Conservation (phyloP, 2,113 vertebrate genomes). For the Corydoras sp. region DNA sequence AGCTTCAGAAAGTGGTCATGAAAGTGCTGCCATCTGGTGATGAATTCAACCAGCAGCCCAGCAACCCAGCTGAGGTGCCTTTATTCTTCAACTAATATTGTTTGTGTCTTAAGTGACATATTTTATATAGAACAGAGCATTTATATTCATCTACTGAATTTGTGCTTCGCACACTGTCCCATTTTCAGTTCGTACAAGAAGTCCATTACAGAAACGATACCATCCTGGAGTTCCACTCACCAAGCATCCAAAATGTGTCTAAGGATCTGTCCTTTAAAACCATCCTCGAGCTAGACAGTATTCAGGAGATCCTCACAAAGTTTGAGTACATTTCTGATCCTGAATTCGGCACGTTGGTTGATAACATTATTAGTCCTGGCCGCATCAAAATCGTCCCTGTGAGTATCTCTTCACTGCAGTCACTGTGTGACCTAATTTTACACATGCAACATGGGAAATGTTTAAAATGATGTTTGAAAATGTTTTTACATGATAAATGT, state of each 20-base stretch:
- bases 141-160: no score
- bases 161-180: background rate
- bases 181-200: slow-evolving; percentile 57
- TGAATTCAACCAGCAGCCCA: slow-evolving; percentile 32
- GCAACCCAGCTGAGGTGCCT: slow-evolving; percentile 45
- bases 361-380: slow-evolving; percentile 57
- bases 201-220: slow-evolving; percentile 64
- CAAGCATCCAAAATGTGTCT: slow-evolving; percentile 61
- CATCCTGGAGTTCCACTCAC: slow-evolving; percentile 74
- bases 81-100: background rate
- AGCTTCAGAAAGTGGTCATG: slow-evolving; percentile 82
- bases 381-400: slow-evolving; percentile 63
- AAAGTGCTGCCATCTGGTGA: slow-evolving; percentile 57
- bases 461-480: no score
- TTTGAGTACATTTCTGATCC: slow-evolving; percentile 82
- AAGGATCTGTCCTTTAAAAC: slow-evolving; percentile 66
- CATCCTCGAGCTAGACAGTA: slow-evolving; percentile 76
- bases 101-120: background rate
- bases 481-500: no score
- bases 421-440: no score
- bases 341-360: slow-evolving; percentile 60
- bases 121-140: no score
- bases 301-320: slow-evolving; percentile 60
- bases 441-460: no score
- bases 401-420: slow-evolving; percentile 20